phyloP scores from a whole-genome alignment of 1,140 invertebrate genomes.

The Zaprionus taronus region DNA sequence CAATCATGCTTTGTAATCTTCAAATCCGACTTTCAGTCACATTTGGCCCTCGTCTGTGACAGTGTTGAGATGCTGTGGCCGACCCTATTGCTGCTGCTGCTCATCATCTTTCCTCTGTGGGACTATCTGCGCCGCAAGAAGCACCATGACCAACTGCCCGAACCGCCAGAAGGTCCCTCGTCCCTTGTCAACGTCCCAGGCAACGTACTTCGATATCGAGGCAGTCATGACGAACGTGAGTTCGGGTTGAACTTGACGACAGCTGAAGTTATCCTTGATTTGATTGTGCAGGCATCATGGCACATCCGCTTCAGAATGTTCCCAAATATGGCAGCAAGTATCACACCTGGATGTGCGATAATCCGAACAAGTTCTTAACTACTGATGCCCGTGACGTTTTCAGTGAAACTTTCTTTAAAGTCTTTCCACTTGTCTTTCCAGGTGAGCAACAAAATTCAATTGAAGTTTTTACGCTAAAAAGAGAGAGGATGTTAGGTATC shows the following conservation, averaged over 20 bases:
- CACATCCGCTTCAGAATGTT: slow-evolving; percentile 45
- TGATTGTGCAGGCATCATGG: slow-evolving; percentile 52
- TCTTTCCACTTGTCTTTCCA: slow-evolving; percentile 64
- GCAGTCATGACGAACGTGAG: slow-evolving; percentile 56
- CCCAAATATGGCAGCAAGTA: slow-evolving; percentile 85
- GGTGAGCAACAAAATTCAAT: slow-evolving; percentile 25
- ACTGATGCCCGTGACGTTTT: slow-evolving; percentile 86
- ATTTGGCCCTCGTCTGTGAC: slow-evolving; percentile 24
- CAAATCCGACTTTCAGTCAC: not conserved
- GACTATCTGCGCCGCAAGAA: slow-evolving; percentile 62
- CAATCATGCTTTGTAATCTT: not conserved
- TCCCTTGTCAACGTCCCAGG: slow-evolving; percentile 55
- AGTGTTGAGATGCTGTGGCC: slow-evolving; percentile 39
- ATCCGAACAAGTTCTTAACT: slow-evolving; percentile 59
- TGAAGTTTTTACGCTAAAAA: not conserved
- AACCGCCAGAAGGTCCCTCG: slow-evolving; percentile 49
- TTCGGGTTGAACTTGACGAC: not conserved
- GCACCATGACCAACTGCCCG: slow-evolving; percentile 52
- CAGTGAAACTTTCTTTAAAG: slow-evolving; percentile 61
- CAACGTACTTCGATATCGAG: slow-evolving; percentile 48
- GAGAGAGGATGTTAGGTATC: not conserved
- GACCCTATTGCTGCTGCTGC: slow-evolving; percentile 30
- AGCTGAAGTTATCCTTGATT: slow-evolving; percentile 1
- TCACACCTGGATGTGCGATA: slow-evolving; percentile 87
- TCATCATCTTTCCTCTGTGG: slow-evolving; percentile 50